These are phyloP conservation scores for Poeciliopsis infans DNA, from an alignment of 2,797 vertebrate species.

Conservation along the genomic window DNA sequence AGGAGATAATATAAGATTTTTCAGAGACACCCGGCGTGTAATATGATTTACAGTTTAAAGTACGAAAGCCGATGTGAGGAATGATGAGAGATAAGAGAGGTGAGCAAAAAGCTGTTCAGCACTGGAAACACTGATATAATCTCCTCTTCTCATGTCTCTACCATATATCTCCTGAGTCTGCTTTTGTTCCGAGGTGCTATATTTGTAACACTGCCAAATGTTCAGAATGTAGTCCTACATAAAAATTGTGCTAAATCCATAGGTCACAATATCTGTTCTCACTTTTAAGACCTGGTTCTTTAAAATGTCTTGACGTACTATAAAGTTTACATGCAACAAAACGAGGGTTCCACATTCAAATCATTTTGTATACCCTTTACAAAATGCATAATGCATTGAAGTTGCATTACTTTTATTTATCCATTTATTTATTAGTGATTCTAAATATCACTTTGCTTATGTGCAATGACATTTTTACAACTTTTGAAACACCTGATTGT, in stretches of 20 bases:
- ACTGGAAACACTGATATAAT: constrained; percentile 49
- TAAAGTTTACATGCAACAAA: not conserved
- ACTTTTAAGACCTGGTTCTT: constrained; percentile 5
- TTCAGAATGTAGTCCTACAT: constrained; percentile 31
- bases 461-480: not conserved
- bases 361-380: not conserved
- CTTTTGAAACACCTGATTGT: not conserved
- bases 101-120: constrained; percentile 45
- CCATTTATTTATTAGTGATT: not conserved
- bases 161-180: constrained; percentile 46
- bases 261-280: constrained; percentile 12
- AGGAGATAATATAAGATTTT: constrained; percentile 4
- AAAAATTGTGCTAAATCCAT: constrained; percentile 24
- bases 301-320: constrained; percentile 6
- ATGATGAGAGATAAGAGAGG: constrained; percentile 55
- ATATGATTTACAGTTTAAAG: constrained; percentile 48
- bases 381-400: not conserved
- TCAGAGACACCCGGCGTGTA: constrained; percentile 24
- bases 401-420: not conserved
- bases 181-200: constrained; percentile 41
- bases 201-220: constrained; percentile 29
- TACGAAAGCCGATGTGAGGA: constrained; percentile 45
- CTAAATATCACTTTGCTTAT: not conserved
- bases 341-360: not conserved
- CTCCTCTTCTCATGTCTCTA: constrained; percentile 30